Evolutionary conservation across 2,888 invertebrate species (phyloP).

Genomic region (Nomada lathburiana): DNA sequence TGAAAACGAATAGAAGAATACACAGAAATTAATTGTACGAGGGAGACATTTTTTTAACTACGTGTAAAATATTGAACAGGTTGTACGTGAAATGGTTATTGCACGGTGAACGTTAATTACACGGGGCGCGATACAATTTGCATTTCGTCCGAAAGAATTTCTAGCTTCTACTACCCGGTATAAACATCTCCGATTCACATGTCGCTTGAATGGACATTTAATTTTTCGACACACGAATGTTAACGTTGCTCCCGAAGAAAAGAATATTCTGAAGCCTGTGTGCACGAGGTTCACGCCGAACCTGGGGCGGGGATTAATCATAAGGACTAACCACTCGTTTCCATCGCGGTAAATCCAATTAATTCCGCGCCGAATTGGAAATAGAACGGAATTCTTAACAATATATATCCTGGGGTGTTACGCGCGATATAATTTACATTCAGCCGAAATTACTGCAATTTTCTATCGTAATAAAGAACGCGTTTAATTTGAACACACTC

Average conservation of each 20-base stretch:
- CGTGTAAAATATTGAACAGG: not conserved
- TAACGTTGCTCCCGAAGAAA: not conserved
- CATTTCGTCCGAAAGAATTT: slow-evolving; percentile 20
- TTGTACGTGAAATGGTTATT: slow-evolving; percentile 6
- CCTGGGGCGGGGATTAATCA: not conserved
- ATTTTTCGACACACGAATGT: not conserved
- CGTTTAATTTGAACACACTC: not conserved
- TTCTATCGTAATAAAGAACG: slow-evolving; percentile 29
- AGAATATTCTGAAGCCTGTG: not conserved
- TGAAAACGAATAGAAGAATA: no score
- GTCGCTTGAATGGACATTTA: not conserved
- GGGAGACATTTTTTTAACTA: not conserved
- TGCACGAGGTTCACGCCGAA: not conserved
- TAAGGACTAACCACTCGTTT: slow-evolving; percentile 14
- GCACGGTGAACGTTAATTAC: slow-evolving; percentile 45
- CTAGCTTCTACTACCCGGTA: not conserved
- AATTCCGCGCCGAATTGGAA: slow-evolving; percentile 9
- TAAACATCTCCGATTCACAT: not conserved
- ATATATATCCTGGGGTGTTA: slow-evolving; percentile 20
- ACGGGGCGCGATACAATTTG: not conserved
- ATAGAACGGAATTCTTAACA: slow-evolving; percentile 20
- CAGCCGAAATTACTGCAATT: slow-evolving; percentile 34
- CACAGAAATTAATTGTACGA: not conserved
- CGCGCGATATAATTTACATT: slow-evolving; percentile 26
- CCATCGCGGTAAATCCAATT: slow-evolving; percentile 17